Conservation (phyloP, 2,113 vertebrate species). For the Pangasianodon hypophthalmus region DNA sequence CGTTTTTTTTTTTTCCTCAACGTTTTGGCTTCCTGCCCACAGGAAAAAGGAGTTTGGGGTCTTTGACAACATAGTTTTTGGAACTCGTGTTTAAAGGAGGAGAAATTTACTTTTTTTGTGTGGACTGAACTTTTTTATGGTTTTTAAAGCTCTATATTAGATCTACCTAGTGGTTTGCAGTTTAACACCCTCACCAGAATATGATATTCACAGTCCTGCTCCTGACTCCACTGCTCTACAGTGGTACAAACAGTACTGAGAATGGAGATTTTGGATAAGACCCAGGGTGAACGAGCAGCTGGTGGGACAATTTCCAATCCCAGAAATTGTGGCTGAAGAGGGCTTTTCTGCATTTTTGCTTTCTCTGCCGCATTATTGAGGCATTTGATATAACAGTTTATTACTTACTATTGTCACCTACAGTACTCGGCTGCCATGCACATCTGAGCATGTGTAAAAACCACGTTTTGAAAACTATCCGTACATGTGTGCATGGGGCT, state of each 20-base stretch:
- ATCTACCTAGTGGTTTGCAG: neutral
- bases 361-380: neutral
- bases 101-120: neutral
- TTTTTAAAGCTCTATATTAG: neutral
- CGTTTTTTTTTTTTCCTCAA: neutral
- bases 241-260: neutral
- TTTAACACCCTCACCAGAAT: neutral
- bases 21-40: neutral
- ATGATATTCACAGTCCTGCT: neutral
- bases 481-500: no score
- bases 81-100: neutral
- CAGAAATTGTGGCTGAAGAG: neutral
- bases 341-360: neutral
- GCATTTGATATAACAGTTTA: neutral
- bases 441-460: no score
- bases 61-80: neutral
- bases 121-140: neutral
- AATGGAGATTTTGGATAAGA: neutral
- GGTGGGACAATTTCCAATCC: neutral
- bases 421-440: no score
- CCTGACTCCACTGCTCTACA: neutral
- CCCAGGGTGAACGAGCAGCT: neutral
- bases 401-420: neutral
- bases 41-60: no score
- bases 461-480: no score